Percentiles rank a stretch among this genome's conserved stretches.
Evolutionary conservation across 2,797 vertebrate genomes (phyloP).

Genomic region (Arctocebus calabarensis): DNA sequence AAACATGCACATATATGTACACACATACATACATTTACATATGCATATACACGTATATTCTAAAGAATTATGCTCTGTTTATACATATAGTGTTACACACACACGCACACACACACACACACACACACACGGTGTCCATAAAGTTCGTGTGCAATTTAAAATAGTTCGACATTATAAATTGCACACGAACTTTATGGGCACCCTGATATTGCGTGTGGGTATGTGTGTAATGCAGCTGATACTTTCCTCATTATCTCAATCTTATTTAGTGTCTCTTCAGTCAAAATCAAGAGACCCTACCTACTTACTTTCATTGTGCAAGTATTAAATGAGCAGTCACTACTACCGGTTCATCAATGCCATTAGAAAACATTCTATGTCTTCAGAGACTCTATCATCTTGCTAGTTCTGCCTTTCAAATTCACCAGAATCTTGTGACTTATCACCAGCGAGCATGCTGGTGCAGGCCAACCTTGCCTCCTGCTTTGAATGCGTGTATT

Average conservation of each 20-base stretch:
- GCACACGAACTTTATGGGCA: too few relatives aligned
- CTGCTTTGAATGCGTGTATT: background rate
- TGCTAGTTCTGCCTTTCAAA: conserved; percentile 43
- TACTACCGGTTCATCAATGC: background rate
- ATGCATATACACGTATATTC: too few relatives aligned
- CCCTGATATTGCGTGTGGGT: too few relatives aligned
- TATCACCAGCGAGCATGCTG: background rate
- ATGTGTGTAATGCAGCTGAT: background rate
- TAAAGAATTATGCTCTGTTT: too few relatives aligned
- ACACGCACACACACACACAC: background rate
- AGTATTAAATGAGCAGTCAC: background rate
- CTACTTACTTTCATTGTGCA: background rate
- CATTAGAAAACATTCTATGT: background rate
- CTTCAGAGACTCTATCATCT: conserved; percentile 21
- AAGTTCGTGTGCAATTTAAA: too few relatives aligned
- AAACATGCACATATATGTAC: too few relatives aligned
- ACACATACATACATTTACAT: background rate
- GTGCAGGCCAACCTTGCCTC: background rate
- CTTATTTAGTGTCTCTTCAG: background rate
- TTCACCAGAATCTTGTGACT: background rate
- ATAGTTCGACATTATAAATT: too few relatives aligned
- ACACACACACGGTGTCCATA: background rate
- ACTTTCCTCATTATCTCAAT: background rate
- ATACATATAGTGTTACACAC: background rate
- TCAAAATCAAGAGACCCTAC: background rate